Conservation (phyloP, 1,140 invertebrate species). For the Zaprionus ornatus region DNA sequence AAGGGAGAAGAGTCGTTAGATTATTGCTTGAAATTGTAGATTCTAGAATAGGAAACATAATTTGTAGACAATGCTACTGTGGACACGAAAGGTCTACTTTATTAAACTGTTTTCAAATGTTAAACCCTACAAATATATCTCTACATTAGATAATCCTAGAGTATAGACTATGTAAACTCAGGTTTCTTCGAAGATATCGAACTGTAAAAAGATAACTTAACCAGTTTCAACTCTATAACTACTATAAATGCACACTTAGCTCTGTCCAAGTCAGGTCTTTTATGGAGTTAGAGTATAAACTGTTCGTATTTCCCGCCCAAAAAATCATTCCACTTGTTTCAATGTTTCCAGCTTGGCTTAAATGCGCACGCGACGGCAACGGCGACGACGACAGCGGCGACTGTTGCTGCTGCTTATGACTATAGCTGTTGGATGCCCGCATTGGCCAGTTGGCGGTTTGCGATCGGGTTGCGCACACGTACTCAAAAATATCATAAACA, state of each 20-base stretch:
- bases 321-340: neutral
- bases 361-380: neutral
- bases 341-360: neutral
- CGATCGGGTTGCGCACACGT: constrained; percentile 70
- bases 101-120: too few relatives aligned
- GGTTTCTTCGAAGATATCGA: too few relatives aligned
- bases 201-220: too few relatives aligned
- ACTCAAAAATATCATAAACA: constrained; percentile 60
- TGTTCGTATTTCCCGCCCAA: neutral
- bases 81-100: too few relatives aligned
- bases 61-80: too few relatives aligned
- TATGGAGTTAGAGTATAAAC: neutral
- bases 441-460: constrained; percentile 67
- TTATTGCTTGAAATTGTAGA: neutral
- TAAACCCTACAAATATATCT: too few relatives aligned
- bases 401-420: constrained; percentile 28
- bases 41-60: too few relatives aligned
- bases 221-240: neutral
- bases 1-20: neutral
- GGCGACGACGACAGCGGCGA: neutral
- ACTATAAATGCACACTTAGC: neutral
- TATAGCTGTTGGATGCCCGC: constrained; percentile 32
- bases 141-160: too few relatives aligned
- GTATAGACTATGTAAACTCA: too few relatives aligned
- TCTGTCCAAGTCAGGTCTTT: neutral